Evolutionary conservation across 2,113 vertebrate genomes (phyloP).

Genomic region (Ophthalmolycus amberensis): DNA sequence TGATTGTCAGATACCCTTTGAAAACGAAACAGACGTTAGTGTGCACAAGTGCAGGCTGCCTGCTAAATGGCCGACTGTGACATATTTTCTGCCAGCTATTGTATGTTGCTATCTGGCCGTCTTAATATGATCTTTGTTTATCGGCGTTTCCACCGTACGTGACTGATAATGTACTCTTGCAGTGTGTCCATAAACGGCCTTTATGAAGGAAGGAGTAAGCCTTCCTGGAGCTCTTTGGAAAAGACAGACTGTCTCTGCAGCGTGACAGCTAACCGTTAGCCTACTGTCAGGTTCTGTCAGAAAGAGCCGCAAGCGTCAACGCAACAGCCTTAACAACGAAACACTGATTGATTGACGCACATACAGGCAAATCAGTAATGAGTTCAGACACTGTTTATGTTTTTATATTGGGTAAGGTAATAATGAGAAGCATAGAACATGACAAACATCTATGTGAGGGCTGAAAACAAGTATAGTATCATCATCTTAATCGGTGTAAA

Average conservation of each 20-base stretch:
- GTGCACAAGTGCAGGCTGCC: background rate
- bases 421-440: background rate
- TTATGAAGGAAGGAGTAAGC: too few species aligned
- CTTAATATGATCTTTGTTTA: background rate
- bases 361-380: too few species aligned
- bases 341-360: background rate
- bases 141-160: background rate
- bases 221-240: too few species aligned
- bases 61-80: too few species aligned
- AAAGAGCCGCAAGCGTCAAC: background rate
- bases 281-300: background rate
- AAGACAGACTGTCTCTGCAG: background rate
- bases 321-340: background rate
- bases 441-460: background rate
- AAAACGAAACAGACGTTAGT: background rate
- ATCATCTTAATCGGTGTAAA: background rate
- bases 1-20: background rate
- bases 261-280: background rate
- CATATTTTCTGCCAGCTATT: too few species aligned
- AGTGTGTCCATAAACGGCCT: background rate
- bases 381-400: background rate
- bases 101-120: too few species aligned
- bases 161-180: background rate
- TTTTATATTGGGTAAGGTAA: background rate
- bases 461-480: background rate